Percentiles rank a stretch among this genome's conserved stretches.
Evolutionary conservation across 2,797 vertebrate genomes (phyloP).

Genomic region (Eulemur rubriventer): DNA sequence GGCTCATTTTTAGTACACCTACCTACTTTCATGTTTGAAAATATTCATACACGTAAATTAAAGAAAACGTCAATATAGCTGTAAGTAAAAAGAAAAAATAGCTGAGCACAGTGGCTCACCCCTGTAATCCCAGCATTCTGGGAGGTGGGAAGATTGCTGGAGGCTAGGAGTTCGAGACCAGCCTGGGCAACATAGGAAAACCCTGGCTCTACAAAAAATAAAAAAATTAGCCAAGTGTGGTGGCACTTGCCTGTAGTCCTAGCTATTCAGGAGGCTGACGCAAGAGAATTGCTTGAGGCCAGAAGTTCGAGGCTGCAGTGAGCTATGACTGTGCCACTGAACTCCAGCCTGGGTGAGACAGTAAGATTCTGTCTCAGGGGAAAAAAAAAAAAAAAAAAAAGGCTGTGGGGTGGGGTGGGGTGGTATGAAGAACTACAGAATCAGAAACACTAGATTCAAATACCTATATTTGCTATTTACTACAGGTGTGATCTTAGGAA

Average conservation of each 20-base stretch:
- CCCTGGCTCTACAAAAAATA: neutral
- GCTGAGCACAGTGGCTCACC: too few species aligned
- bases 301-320: too few species aligned
- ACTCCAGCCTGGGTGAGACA: too few species aligned
- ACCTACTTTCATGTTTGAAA: neutral
- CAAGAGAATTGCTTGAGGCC: neutral
- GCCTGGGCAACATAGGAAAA: neutral
- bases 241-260: neutral
- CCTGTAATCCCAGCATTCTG: too few species aligned
- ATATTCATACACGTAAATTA: neutral
- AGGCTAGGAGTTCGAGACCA: too few species aligned
- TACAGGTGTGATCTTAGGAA: neutral
- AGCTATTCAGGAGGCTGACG: neutral
- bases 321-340: too few species aligned
- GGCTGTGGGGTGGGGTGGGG: neutral
- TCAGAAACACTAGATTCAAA: neutral
- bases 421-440: neutral
- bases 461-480: neutral
- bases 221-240: neutral
- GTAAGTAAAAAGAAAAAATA: too few species aligned
- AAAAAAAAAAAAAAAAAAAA: too few species aligned
- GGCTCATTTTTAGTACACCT: neutral
- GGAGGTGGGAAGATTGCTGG: too few species aligned
- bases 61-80: neutral
- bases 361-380: too few species aligned